These are phyloP conservation scores for Hippocampus kuda DNA, from an alignment of 2,797 vertebrate genomes.

Conservation along the genomic window DNA sequence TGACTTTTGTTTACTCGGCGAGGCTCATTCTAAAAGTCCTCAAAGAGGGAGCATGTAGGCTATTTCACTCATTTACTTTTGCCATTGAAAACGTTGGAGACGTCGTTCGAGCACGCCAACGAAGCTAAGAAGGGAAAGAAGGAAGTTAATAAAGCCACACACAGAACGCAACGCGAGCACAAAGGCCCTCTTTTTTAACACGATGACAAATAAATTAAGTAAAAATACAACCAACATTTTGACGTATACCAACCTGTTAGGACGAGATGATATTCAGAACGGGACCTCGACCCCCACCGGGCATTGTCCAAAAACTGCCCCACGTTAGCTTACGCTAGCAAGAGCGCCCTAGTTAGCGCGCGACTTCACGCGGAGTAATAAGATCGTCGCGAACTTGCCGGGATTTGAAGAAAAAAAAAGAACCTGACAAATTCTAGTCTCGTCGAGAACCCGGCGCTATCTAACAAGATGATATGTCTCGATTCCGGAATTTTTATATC, in stretches of 20 bases:
- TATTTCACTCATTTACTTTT: too few relatives aligned
- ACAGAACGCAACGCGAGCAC: background rate
- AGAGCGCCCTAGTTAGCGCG: conserved; percentile 14
- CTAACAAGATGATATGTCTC: background rate
- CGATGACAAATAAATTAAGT: too few relatives aligned
- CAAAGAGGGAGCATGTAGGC: too few relatives aligned
- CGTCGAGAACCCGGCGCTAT: background rate
- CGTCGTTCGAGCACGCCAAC: background rate
- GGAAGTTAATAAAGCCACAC: background rate
- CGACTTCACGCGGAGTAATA: conserved; percentile 15
- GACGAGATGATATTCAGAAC: background rate
- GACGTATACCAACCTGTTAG: conserved; percentile 19
- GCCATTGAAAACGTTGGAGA: too few relatives aligned
- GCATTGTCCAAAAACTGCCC: background rate
- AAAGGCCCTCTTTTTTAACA: background rate
- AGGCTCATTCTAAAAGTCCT: too few relatives aligned
- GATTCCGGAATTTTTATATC: background rate
- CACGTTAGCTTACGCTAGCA: conserved; percentile 41
- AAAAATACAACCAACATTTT: background rate
- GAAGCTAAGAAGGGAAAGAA: background rate
- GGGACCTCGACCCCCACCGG: background rate
- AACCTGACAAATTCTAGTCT: background rate
- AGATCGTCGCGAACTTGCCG: background rate
- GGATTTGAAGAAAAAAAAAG: background rate
- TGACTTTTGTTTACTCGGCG: too few relatives aligned